These are phyloP conservation scores for Chrysemys picta DNA, from an alignment of 2,113 vertebrate species.

Conservation along the genomic window DNA sequence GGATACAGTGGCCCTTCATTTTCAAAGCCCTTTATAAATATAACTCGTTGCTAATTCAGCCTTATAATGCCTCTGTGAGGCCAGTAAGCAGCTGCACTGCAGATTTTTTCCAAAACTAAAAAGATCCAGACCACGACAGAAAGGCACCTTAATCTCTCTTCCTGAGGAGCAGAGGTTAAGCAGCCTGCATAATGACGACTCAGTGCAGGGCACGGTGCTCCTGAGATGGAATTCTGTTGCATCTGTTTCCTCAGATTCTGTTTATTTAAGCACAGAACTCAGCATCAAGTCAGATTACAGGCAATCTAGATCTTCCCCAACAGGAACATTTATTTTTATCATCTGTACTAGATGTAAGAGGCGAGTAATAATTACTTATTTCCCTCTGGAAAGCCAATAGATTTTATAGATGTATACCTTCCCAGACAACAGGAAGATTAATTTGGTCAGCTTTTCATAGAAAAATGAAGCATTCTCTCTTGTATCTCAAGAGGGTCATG, in stretches of 20 bases:
- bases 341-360: neutral
- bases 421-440: neutral
- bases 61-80: neutral
- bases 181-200: neutral
- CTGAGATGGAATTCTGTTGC: neutral
- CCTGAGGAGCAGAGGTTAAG: neutral
- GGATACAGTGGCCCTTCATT: neutral
- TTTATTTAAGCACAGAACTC: neutral
- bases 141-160: neutral
- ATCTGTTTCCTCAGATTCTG: neutral
- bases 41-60: neutral
- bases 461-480: neutral
- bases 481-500: neutral
- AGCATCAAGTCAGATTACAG: neutral
- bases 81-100: neutral
- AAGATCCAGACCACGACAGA: neutral
- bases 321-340: neutral
- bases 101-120: neutral
- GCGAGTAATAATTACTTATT: neutral
- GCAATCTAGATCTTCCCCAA: neutral
- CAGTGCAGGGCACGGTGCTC: neutral
- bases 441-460: neutral
- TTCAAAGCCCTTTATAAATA: neutral
- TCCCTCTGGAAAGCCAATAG: neutral
- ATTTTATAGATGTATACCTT: neutral